Percentiles rank a stretch among this genome's conserved stretches.
Conservation (phyloP, 53 echinoderm and acorn worm genomes). For the Luidia sarsii region DNA sequence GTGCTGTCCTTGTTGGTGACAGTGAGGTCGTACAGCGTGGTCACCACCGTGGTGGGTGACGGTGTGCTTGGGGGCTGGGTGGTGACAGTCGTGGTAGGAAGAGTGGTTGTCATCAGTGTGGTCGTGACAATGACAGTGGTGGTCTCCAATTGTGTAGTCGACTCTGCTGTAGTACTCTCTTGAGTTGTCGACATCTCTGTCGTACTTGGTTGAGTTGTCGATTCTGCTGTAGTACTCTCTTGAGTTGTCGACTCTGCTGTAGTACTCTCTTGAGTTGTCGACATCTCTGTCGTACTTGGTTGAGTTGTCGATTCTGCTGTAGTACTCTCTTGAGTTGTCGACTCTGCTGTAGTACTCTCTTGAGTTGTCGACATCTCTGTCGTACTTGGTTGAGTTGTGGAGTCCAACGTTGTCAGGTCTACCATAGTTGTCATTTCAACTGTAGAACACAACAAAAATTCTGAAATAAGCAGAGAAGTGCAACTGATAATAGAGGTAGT, state of each 20-base stretch:
- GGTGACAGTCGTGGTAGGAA: neutral
- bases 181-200: too few species aligned
- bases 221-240: slow-evolving; percentile 1
- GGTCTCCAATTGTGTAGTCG: too few species aligned
- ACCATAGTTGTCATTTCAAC: slow-evolving; percentile 14
- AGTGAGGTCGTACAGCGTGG: slow-evolving; percentile 11
- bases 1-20: slow-evolving; percentile 37
- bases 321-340: too few species aligned
- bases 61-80: neutral
- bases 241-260: neutral
- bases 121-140: too few species aligned
- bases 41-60: slow-evolving; percentile 14
- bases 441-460: neutral
- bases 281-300: neutral
- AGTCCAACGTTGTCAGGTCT: slow-evolving; percentile 10
- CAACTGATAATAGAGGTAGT: too few species aligned
- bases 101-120: neutral
- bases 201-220: neutral
- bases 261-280: neutral
- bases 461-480: too few species aligned
- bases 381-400: neutral
- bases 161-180: too few species aligned
- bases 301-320: slow-evolving; percentile 1
- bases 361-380: slow-evolving; percentile 12
- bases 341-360: too few species aligned